phyloP scores from a whole-genome alignment of 2,888 invertebrate species.

The Thereva unica region DNA sequence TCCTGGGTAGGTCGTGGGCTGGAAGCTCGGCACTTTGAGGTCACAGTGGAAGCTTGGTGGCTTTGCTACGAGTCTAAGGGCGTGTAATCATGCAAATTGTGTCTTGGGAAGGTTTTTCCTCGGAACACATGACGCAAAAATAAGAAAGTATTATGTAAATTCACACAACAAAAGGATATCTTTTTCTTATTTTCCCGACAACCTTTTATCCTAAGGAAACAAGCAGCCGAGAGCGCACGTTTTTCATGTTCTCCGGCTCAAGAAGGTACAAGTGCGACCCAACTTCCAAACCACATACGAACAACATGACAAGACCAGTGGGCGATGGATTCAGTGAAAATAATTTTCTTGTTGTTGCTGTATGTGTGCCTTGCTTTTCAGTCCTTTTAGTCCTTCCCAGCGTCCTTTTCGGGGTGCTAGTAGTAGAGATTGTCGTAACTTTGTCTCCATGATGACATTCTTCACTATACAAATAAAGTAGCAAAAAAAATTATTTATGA shows the following conservation, averaged over 20 bases:
- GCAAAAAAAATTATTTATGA: slow-evolving; percentile 32
- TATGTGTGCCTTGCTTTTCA: too few species aligned
- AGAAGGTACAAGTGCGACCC: not conserved
- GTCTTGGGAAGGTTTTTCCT: slow-evolving; percentile 40
- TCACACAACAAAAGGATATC: slow-evolving; percentile 40
- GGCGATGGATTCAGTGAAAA: slow-evolving; percentile 14
- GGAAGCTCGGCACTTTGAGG: too few species aligned
- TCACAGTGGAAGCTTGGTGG: not conserved
- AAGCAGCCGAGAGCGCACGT: slow-evolving; percentile 18
- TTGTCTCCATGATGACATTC: slow-evolving; percentile 18
- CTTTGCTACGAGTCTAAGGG: slow-evolving; percentile 30
- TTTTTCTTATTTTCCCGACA: slow-evolving; percentile 32
- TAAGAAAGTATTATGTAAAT: slow-evolving; percentile 43
- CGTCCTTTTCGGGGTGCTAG: not conserved
- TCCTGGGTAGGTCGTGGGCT: too few species aligned
- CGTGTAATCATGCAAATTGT: slow-evolving; percentile 43
- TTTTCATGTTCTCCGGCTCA: slow-evolving; percentile 13
- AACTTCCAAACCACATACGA: slow-evolving; percentile 7
- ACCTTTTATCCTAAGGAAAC: slow-evolving; percentile 25
- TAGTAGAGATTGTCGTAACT: not conserved
- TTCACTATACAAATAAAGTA: slow-evolving; percentile 15
- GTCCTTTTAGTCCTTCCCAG: slow-evolving; percentile 1
- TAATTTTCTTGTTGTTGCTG: not conserved
- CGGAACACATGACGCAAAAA: slow-evolving; percentile 42
- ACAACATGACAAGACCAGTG: not conserved